A percentile compares a stretch with the other conserved stretches of the same genome.
These are phyloP conservation scores for Cromileptes altivelis DNA, from an alignment of 2,113 vertebrate genomes.

Conservation along the genomic window DNA sequence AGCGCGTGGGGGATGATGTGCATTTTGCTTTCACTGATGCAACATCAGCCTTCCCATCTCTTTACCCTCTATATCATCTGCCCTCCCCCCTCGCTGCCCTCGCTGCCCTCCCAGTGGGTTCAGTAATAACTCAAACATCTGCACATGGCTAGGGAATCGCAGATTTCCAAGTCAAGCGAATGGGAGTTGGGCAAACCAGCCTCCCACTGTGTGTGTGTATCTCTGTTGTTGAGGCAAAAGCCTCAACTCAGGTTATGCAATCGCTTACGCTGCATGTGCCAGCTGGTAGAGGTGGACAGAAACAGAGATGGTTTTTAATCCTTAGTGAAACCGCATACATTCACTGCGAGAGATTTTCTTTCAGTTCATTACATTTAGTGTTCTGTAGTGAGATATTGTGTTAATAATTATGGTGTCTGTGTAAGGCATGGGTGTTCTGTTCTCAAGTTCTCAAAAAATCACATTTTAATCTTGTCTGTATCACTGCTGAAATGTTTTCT, in stretches of 20 bases:
- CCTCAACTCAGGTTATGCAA: conserved; percentile 73
- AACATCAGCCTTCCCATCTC: conserved; percentile 1
- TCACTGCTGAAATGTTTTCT: background rate
- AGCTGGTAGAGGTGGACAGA: conserved; percentile 75
- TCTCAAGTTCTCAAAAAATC: background rate
- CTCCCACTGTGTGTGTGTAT: conserved; percentile 19
- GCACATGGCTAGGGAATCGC: conserved; percentile 21
- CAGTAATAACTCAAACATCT: conserved; percentile 49
- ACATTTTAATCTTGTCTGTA: background rate
- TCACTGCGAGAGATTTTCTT: background rate
- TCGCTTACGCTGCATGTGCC: conserved; percentile 65
- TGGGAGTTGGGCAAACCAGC: conserved; percentile 14
- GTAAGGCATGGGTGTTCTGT: background rate
- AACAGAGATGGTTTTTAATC: conserved; percentile 75
- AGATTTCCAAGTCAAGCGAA: conserved; percentile 36
- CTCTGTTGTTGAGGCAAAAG: conserved; percentile 61
- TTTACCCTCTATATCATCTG: conserved; percentile 8
- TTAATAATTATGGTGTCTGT: background rate
- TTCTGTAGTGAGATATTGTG: background rate
- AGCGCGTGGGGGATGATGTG: background rate
- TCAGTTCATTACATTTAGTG: conserved; percentile 12
- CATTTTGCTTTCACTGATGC: background rate
- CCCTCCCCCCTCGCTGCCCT: background rate
- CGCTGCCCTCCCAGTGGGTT: background rate
- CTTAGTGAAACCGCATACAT: conserved; percentile 23